phyloP scores from a whole-genome alignment of 35 echinoderm and acorn worm species.

The Apostichopus californicus region DNA sequence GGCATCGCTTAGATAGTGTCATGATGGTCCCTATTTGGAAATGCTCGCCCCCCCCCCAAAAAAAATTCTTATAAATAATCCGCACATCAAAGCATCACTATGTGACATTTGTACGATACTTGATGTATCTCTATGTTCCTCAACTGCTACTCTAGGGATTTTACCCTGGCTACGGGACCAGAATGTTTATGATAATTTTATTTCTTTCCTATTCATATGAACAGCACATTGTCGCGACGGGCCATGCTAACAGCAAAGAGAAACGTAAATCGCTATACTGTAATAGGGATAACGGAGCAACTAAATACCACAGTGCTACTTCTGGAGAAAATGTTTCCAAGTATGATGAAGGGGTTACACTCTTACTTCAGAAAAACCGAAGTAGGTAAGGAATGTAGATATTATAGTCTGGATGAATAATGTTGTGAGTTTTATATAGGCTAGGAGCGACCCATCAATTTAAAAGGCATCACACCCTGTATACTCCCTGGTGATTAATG shows the following conservation, averaged over 20 bases:
- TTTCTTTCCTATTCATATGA: neutral
- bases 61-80: neutral
- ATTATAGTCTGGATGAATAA: neutral
- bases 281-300: conserved; percentile 25
- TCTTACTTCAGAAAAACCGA: neutral
- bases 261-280: neutral
- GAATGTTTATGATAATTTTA: neutral
- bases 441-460: no score
- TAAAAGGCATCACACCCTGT: no score
- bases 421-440: no score
- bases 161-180: neutral
- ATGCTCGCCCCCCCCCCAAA: no score
- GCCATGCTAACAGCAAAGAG: conserved; percentile 27
- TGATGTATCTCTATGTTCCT: neutral
- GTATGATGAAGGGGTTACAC: conserved; percentile 19
- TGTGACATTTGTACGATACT: neutral
- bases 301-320: conserved; percentile 13
- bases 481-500: no score
- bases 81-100: no score
- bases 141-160: neutral
- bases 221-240: conserved; percentile 1
- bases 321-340: conserved; percentile 34
- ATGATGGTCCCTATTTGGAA: no score
- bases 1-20: no score
- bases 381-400: neutral